Evolutionary conservation across 2,113 vertebrate genomes (phyloP).

Genomic region (Loxodonta africana): DNA sequence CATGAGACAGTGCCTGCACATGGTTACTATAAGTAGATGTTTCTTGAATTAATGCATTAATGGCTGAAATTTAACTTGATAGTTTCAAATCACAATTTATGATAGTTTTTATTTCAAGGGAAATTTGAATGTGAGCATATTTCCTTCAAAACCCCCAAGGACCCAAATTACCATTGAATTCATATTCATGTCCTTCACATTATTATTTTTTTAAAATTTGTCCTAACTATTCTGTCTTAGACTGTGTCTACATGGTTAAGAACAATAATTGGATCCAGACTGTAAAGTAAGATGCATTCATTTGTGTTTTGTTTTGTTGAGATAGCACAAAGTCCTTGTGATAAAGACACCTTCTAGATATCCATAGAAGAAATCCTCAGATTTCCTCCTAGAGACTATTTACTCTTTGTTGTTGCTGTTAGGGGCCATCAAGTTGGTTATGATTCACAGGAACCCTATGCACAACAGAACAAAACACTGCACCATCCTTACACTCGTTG

Average conservation of each 20-base stretch:
- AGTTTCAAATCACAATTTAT: slow-evolving; percentile 48
- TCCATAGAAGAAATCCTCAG: background rate
- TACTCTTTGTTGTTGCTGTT: background rate
- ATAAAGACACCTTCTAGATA: background rate
- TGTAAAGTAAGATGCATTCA: background rate
- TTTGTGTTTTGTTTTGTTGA: background rate
- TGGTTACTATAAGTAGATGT: slow-evolving; percentile 50
- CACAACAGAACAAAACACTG: too few relatives aligned
- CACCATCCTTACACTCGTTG: too few relatives aligned
- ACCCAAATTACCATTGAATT: slow-evolving; percentile 59
- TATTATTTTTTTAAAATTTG: slow-evolving; percentile 59
- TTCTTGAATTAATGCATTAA: slow-evolving; percentile 66
- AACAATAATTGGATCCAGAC: slow-evolving; percentile 44
- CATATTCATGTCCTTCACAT: background rate
- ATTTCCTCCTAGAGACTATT: background rate
- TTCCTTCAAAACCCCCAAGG: slow-evolving; percentile 37
- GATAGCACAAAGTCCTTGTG: background rate
- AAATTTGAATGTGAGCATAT: slow-evolving; percentile 57
- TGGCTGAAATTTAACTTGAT: slow-evolving; percentile 65
- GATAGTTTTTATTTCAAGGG: slow-evolving; percentile 50
- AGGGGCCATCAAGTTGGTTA: too few relatives aligned
- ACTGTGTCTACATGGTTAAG: background rate
- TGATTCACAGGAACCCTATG: too few relatives aligned
- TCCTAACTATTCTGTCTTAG: slow-evolving; percentile 45
- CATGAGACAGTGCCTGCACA: background rate